phyloP scores from a whole-genome alignment of 2,888 invertebrate genomes.

The Eurytoma adleriae region DNA sequence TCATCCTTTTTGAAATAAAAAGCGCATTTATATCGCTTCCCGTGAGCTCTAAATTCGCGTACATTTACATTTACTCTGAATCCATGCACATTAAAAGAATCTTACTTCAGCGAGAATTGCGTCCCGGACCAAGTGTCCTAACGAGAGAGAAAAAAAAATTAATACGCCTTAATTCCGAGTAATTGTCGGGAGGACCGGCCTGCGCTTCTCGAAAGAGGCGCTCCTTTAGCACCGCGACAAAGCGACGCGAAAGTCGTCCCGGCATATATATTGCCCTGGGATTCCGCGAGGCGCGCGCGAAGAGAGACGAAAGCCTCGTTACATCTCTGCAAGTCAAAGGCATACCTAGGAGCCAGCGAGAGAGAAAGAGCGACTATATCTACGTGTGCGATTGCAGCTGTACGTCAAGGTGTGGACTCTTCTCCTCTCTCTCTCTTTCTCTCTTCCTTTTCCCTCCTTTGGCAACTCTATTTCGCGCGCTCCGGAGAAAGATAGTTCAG shows the following conservation, averaged over 20 bases:
- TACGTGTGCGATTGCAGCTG: neutral
- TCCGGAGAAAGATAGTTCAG: constrained; percentile 16
- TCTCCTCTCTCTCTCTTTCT: too few species aligned
- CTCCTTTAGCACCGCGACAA: constrained; percentile 1
- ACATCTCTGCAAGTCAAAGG: constrained; percentile 22
- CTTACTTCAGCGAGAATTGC: neutral
- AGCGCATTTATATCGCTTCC: too few species aligned
- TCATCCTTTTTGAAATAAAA: too few species aligned
- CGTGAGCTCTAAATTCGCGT: too few species aligned
- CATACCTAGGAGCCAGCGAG: neutral
- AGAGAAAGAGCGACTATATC: neutral
- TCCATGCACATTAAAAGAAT: too few species aligned
- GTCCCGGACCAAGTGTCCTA: too few species aligned
- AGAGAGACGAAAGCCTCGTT: constrained; percentile 22
- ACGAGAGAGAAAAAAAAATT: neutral
- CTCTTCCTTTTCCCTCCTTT: neutral
- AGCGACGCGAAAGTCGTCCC: neutral
- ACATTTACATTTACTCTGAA: too few species aligned
- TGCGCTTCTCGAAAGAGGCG: neutral
- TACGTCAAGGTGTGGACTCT: neutral
- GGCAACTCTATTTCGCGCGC: constrained; percentile 28
- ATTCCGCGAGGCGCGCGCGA: constrained; percentile 10
- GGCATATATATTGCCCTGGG: constrained; percentile 4
- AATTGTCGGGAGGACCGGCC: constrained; percentile 6
- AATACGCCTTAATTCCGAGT: constrained; percentile 10